These are phyloP conservation scores for Vicugna pacos DNA, from an alignment of 2,113 vertebrate genomes.

Conservation along the genomic window DNA sequence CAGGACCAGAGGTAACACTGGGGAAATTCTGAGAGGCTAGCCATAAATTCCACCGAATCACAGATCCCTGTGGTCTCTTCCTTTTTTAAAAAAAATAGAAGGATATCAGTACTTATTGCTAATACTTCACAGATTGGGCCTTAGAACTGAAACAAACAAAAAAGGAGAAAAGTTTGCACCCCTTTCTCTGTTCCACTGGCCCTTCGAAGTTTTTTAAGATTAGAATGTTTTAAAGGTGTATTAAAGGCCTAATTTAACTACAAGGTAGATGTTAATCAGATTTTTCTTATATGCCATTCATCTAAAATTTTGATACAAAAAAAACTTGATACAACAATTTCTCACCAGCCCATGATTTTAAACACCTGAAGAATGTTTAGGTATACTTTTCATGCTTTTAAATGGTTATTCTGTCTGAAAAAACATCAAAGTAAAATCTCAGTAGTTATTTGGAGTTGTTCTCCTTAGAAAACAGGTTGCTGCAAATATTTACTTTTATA, in stretches of 20 bases:
- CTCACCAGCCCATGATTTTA: constrained; percentile 38
- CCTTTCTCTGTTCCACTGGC: not conserved
- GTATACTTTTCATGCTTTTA: constrained; percentile 2
- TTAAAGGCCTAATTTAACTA: constrained; percentile 39
- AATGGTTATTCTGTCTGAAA: not conserved
- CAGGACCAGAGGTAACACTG: not conserved
- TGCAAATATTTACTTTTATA: constrained; percentile 58
- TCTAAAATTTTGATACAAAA: not conserved
- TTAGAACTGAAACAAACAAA: constrained; percentile 8
- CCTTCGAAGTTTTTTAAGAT: constrained; percentile 6
- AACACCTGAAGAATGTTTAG: constrained; percentile 51
- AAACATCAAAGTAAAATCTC: constrained; percentile 53
- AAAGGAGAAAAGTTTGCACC: not conserved
- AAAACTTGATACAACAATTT: constrained; percentile 16
- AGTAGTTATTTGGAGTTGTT: constrained; percentile 31
- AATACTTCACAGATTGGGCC: not conserved
- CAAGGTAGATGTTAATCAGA: not conserved
- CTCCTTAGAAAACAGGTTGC: constrained; percentile 13
- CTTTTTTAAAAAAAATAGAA: not conserved
- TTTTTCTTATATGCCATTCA: not conserved
- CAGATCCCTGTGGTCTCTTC: not conserved
- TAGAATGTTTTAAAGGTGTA: constrained; percentile 53
- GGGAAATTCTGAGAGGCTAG: not conserved
- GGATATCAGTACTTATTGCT: not conserved
- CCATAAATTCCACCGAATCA: not conserved